A percentile compares a stretch with the other conserved stretches of the same genome.
These are phyloP conservation scores for Misgurnus mizolepis DNA, from an alignment of 2,113 vertebrate genomes.

Conservation along the genomic window DNA sequence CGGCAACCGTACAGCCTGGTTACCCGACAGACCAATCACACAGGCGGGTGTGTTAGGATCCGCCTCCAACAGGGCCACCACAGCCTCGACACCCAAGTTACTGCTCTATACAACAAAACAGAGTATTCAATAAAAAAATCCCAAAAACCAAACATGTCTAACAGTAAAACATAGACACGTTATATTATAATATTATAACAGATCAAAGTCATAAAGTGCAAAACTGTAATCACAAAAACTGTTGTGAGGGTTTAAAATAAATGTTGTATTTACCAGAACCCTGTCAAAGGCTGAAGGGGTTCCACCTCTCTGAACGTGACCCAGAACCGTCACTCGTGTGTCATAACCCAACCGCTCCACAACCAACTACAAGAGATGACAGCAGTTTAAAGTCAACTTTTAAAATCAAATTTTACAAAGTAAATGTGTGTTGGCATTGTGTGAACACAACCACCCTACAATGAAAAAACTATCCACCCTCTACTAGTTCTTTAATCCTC, in stretches of 20 bases:
- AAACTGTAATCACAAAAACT: not conserved
- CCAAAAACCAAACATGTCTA: no score
- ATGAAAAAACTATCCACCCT: no score
- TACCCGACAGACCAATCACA: conserved; percentile 90
- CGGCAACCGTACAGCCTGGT: conserved; percentile 87
- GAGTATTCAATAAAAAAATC: not conserved
- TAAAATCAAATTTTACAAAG: no score
- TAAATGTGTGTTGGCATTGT: no score
- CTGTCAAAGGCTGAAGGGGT: conserved; percentile 92
- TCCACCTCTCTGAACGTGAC: conserved; percentile 93
- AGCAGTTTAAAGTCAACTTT: no score
- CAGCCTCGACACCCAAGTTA: conserved; percentile 92
- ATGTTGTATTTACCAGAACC: conserved; percentile 79
- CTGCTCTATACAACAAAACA: conserved; percentile 79
- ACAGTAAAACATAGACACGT: no score
- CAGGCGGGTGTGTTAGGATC: conserved; percentile 86
- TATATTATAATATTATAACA: no score
- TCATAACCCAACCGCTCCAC: conserved; percentile 86
- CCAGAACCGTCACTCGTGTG: conserved; percentile 89
- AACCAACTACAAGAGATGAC: conserved; percentile 79
- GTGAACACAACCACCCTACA: no score
- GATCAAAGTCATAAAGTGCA: no score
- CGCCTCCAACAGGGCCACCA: conserved; percentile 88
- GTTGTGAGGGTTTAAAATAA: not conserved
- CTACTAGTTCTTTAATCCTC: no score